Evolutionary conservation across 2,113 vertebrate species (phyloP), one percentile per base, ranked within the genome.

Genomic region (Channa argus): DNA sequence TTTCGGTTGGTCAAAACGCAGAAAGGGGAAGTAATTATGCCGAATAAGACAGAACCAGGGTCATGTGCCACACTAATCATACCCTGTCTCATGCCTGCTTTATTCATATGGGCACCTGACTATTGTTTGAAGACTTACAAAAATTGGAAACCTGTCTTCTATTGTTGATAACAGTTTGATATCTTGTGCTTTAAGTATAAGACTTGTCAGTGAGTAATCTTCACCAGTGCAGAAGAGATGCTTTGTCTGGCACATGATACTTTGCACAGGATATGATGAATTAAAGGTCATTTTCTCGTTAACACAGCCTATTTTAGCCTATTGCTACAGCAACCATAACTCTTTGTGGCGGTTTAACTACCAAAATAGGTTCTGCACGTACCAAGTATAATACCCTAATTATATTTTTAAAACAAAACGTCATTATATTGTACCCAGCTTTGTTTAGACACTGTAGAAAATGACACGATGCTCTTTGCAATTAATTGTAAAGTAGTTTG

Each of bases 31-130:
- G 59, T 49, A 15, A 49, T 74, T 7, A 3, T 14, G 10, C 37
- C 3, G 9, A 11, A 65, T 36, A 38, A 61, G 36, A 15, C 43
- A 38, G 45, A 8, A 55, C 56, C 75, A 38, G 41, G 50, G 34
- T 82, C 79, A 84, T 71, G 56, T 79, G 78, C 44, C 0, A 8
- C 11, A 33, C 36, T 39, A 8, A 45, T 80, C 65, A 77, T 10
- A 8, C 50, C 56, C 24, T 24, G 24, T 24, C 24, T 24, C 24
- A 24, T 24, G 24, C 24, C 24, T 24, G 24, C 24, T 24, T 15
- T 15, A 4, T 44, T 51, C 66, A 37, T 14, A 5, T 24, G 24
- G 24, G 24, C 24, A 24, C 24, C 24, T 24, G 24, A 24, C 24
- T 24, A 24, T 24, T 24, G 1, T 24, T 24, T 24, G 1, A 24